Conservation (phyloP, 1,140 invertebrate species). For the Drosophila asahinai region DNA sequence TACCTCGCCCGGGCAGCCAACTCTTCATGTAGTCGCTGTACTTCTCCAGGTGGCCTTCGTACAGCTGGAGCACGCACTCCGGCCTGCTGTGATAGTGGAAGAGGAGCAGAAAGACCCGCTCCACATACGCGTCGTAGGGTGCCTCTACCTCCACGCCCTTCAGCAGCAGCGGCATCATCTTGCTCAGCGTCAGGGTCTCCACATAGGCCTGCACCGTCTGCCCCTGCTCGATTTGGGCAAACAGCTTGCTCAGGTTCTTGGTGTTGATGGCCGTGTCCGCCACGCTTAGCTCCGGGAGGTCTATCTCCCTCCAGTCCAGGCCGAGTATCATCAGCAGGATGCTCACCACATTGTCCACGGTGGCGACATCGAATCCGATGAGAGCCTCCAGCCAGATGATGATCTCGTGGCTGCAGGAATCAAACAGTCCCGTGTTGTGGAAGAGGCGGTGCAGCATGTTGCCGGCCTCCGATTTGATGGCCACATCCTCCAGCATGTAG, state of each 20-base stretch:
- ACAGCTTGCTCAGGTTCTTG: constrained; percentile 67
- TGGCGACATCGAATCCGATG: constrained; percentile 57
- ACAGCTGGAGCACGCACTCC: constrained; percentile 63
- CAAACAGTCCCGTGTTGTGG: constrained; percentile 87
- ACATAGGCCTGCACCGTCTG: constrained; percentile 78
- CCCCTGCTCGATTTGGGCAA: constrained; percentile 76
- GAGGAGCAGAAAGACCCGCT: constrained; percentile 71
- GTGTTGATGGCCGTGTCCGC: constrained; percentile 36
- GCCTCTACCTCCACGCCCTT: constrained; percentile 63
- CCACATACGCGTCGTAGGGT: constrained; percentile 71
- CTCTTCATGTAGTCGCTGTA: constrained; percentile 61
- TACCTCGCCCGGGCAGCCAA: constrained; percentile 33
- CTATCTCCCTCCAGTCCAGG: constrained; percentile 50
- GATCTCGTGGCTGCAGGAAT: constrained; percentile 87
- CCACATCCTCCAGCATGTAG: constrained; percentile 84
- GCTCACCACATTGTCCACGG: constrained; percentile 56
- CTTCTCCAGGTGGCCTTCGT: constrained; percentile 37
- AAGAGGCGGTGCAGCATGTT: constrained; percentile 86
- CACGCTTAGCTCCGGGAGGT: constrained; percentile 42
- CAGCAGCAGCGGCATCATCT: constrained; percentile 70
- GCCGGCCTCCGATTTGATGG: constrained; percentile 75
- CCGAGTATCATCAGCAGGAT: constrained; percentile 66
- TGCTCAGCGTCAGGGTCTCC: constrained; percentile 71
- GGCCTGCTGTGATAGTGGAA: constrained; percentile 77
- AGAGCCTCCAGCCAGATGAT: constrained; percentile 88